These are phyloP conservation scores for Mesorhabditis sp. DNA, from an alignment of 2,888 invertebrate genomes.

Conservation along the genomic window DNA sequence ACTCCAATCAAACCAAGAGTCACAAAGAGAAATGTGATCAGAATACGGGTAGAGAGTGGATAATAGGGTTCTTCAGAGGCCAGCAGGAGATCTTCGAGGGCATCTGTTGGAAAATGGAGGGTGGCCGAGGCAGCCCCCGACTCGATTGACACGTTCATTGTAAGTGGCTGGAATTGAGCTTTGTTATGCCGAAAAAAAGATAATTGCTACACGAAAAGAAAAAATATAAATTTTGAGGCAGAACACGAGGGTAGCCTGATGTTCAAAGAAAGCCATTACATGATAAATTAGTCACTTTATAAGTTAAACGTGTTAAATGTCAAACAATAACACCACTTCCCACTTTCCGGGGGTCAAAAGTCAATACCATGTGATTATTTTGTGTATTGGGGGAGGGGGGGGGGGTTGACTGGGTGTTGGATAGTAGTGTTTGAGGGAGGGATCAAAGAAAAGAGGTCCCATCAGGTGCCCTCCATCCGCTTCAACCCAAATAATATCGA, in stretches of 20 bases:
- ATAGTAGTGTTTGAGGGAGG: too few relatives aligned
- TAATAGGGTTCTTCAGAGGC: constrained; percentile 15
- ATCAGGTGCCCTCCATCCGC: too few relatives aligned
- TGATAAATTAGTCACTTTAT: neutral
- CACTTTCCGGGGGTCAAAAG: too few relatives aligned
- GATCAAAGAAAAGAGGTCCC: too few relatives aligned
- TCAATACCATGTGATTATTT: too few relatives aligned
- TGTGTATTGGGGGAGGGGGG: too few relatives aligned
- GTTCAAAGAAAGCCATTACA: neutral
- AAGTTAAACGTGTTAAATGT: neutral
- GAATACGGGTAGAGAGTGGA: constrained; percentile 24
- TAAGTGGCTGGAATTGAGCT: neutral
- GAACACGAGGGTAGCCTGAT: neutral
- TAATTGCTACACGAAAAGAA: neutral
- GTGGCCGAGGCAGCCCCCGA: neutral
- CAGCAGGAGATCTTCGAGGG: neutral
- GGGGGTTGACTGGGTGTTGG: too few relatives aligned
- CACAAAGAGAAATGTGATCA: constrained; percentile 42
- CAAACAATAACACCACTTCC: too few relatives aligned
- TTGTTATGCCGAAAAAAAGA: neutral
- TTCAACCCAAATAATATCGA: too few relatives aligned
- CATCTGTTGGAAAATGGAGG: neutral
- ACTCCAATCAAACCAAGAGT: constrained; percentile 45
- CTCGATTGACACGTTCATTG: neutral
- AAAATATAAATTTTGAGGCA: neutral